Conservation (phyloP, 2,113 vertebrate species). For the Calidris pygmaea region DNA sequence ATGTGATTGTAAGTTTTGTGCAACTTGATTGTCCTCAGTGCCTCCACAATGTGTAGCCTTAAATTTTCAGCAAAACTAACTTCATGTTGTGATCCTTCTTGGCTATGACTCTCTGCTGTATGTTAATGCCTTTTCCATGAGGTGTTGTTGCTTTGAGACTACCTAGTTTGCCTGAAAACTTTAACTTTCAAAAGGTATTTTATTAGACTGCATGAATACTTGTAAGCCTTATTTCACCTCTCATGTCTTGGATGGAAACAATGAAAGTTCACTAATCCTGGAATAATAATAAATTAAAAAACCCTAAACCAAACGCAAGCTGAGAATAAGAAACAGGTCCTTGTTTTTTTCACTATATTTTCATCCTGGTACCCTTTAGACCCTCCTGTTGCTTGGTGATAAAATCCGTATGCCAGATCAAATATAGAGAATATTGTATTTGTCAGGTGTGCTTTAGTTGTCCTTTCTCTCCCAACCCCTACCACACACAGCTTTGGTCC, state of each 20-base stretch:
- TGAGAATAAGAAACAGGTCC: neutral
- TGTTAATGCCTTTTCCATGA: neutral
- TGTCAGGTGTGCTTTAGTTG: neutral
- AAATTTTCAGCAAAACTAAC: neutral
- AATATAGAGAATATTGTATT: neutral
- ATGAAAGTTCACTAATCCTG: neutral
- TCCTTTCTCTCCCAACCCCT: neutral
- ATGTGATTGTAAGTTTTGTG: neutral
- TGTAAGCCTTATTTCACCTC: neutral
- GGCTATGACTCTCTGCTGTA: fast-evolving
- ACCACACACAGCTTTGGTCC: neutral
- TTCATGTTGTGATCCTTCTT: neutral
- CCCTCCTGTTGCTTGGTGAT: conserved; percentile 15
- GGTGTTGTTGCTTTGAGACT: neutral
- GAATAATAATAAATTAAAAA: neutral
- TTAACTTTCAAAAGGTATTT: neutral
- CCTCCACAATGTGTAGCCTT: neutral
- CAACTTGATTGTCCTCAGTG: neutral
- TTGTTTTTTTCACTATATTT: neutral
- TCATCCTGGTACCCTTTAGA: neutral
- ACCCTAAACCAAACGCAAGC: neutral
- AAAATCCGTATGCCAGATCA: neutral
- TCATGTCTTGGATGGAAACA: neutral
- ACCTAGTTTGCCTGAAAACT: neutral
- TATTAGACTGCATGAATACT: neutral